Conservation (phyloP, 2,888 invertebrate species). For the Rutpela maculata region DNA sequence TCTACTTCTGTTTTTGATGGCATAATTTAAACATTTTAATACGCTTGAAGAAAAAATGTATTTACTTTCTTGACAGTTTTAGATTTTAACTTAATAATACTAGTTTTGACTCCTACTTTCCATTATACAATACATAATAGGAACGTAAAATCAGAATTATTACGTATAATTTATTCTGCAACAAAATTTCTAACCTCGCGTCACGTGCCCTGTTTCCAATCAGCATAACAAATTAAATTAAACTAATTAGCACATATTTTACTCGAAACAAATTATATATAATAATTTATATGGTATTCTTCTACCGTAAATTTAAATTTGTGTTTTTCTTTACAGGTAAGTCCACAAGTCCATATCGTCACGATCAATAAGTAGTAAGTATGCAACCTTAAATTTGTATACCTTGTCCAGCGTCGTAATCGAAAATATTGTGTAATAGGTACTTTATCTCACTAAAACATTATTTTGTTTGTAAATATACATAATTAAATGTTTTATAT, state of each 20-base stretch:
- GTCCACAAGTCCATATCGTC: not conserved
- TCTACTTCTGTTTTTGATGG: no score
- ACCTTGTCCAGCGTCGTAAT: no score
- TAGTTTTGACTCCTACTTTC: no score
- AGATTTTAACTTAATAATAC: no score
- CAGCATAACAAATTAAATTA: not conserved
- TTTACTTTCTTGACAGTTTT: no score
- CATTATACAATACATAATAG: not conserved
- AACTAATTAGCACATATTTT: not conserved
- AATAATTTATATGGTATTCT: not conserved
- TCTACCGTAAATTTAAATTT: not conserved
- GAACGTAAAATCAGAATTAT: not conserved
- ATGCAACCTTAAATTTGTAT: not conserved
- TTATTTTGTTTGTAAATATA: no score
- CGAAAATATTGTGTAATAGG: no score
- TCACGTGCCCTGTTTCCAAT: not conserved
- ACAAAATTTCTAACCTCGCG: not conserved
- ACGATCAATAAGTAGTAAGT: not conserved
- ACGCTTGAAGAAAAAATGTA: no score
- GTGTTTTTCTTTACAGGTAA: slow-evolving; percentile 5
- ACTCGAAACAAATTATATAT: not conserved
- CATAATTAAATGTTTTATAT: no score
- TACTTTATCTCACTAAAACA: no score
- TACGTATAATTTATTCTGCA: not conserved
- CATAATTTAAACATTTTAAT: no score